A percentile compares a stretch with the other conserved stretches of the same genome.
Evolutionary conservation across 2,113 vertebrate species (phyloP).

Genomic region (Ctenomys sociabilis): DNA sequence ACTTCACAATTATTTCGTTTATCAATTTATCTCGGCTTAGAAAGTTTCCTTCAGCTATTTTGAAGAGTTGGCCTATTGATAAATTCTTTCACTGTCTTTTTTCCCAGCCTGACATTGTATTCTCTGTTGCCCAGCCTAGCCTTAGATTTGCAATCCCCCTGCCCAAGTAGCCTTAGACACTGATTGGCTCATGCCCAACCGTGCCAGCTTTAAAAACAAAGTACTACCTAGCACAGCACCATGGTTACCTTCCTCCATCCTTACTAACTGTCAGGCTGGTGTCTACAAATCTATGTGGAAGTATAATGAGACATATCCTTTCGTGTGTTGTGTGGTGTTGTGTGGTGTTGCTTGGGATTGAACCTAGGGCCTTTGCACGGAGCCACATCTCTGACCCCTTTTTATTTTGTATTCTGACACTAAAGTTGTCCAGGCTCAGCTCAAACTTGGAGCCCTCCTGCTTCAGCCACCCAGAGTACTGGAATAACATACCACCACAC

Average conservation of each 20-base stretch:
- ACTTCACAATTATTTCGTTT: neutral
- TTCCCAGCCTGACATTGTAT: accelerated
- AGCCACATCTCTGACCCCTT: neutral
- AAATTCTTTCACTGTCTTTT: neutral
- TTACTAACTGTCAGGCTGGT: no score
- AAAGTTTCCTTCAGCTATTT: neutral
- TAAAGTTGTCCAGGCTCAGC: neutral
- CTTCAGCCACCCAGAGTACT: no score
- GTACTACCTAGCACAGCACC: no score
- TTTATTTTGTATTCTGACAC: neutral
- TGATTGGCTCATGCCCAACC: neutral
- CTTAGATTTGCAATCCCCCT: neutral
- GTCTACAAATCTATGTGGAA: accelerated
- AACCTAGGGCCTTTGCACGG: neutral
- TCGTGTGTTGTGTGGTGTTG: neutral
- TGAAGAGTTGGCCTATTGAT: neutral
- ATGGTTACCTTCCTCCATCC: accelerated
- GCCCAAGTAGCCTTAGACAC: neutral
- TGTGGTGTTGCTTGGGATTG: neutral
- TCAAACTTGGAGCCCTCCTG: no score
- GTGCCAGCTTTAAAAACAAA: neutral
- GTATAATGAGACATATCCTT: accelerated
- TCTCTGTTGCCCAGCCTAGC: neutral
- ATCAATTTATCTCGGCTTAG: neutral
- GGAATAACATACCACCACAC: no score